These are phyloP conservation scores for Mycteria americana DNA, from an alignment of 2,797 vertebrate genomes.

Conservation along the genomic window DNA sequence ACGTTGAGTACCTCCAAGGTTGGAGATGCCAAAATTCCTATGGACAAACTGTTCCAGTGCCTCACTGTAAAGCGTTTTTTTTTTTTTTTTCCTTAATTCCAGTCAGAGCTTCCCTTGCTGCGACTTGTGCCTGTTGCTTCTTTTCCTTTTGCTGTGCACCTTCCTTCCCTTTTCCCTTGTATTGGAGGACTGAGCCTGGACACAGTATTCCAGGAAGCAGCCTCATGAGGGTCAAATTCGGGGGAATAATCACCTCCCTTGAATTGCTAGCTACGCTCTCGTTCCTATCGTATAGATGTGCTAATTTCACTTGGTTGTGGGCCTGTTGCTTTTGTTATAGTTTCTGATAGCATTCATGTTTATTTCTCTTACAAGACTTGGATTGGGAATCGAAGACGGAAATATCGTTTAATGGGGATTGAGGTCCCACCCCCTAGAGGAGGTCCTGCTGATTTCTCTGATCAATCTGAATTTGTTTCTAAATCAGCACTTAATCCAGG, in stretches of 20 bases:
- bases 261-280: not conserved
- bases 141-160: not conserved
- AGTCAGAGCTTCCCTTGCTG: not conserved
- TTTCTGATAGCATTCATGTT: slow-evolving; percentile 59
- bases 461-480: slow-evolving; percentile 79
- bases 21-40: not conserved
- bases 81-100: not conserved
- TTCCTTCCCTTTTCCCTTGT: not conserved
- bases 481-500: slow-evolving; percentile 82
- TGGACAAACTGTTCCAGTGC: not conserved
- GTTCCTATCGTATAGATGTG: not conserved
- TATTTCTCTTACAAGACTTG: slow-evolving; percentile 88
- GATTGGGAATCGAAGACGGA: slow-evolving; percentile 98
- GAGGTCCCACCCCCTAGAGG: slow-evolving; percentile 95
- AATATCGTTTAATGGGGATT: slow-evolving; percentile 98
- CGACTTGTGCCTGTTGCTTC: not conserved
- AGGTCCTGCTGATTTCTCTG: slow-evolving; percentile 90
- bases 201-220: not conserved
- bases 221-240: not conserved
- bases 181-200: not conserved
- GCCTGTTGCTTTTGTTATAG: slow-evolving; percentile 45
- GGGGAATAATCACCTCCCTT: not conserved
- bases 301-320: slow-evolving; percentile 30
- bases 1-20: accelerated
- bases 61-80: not conserved